Evolutionary conservation across 2,797 vertebrate genomes (phyloP), one percentile per base, ranked within the genome.

Genomic region (Oophaga sylvatica): DNA sequence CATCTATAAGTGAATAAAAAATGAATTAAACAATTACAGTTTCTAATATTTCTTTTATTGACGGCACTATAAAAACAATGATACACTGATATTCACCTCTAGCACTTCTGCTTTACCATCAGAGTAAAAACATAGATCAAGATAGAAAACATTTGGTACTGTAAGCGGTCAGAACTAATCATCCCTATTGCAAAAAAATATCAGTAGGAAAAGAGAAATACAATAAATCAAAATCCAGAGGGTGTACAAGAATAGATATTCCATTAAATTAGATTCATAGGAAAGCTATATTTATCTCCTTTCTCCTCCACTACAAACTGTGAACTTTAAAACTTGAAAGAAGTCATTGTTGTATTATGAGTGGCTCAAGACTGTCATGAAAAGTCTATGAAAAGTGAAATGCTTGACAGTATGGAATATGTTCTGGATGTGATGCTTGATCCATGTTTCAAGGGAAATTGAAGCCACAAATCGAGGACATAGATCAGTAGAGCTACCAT

Each of bases 371-470:
- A 89, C 57, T 87, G 88, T 86, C 88, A 89, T 83, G 80, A 87
- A 77, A 89, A 79, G 71, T 83, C 84, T 78, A 86, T 87, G 80
- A 86, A 86, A 89, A 86, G 75, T 83, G 84, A 83, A 80, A 89
- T 83, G 59, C 84, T 89, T 89, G 88, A 89, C 88, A 89, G 84
- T 81, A 62, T 80, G 53, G 84, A 89, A 89, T 89, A 84, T 86
- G 84, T 89, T 89, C 88, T 86, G 80, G 73, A 89, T 86, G 75
- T 76, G 29, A 86, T 83, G 73, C 88, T 89, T 89, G 88, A 89
- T 89, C 84, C 88, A 86, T 89, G 88, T 89, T 89, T 89, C 84
- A 78, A 89, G 88, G 80, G 84, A 86, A 86, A 89, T 89, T 86
- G 88, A 86, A 86, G 88, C 88, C 84, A 89, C 84, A 71, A 84